A percentile compares a stretch with the other conserved stretches of the same genome.
Evolutionary conservation across 2,888 invertebrate genomes (phyloP).

Genomic region (Synergus japonicus): DNA sequence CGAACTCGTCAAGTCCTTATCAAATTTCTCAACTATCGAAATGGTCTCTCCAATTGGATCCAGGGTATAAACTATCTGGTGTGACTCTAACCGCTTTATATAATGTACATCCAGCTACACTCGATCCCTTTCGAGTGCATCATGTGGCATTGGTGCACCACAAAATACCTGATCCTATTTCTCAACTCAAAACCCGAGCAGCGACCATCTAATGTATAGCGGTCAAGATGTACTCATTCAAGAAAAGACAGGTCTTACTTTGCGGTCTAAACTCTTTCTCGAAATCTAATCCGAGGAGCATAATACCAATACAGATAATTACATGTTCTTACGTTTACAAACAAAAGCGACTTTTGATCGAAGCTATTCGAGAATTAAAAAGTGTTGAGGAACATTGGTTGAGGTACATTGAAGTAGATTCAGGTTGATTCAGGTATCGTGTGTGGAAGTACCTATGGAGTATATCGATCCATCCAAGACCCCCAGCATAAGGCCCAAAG

Average conservation of each 20-base stretch:
- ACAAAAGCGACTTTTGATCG: slow-evolving; percentile 1
- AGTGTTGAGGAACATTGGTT: neutral
- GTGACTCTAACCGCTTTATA: slow-evolving; percentile 7
- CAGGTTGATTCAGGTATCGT: neutral
- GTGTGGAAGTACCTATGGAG: slow-evolving; percentile 19
- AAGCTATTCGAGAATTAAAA: neutral
- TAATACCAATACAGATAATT: neutral
- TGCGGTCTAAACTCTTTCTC: neutral
- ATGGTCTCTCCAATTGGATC: neutral
- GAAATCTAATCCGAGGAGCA: neutral
- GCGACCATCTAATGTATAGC: neutral
- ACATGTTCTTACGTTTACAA: neutral
- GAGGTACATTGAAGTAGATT: neutral
- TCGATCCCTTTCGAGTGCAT: slow-evolving; percentile 31
- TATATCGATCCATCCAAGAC: slow-evolving; percentile 30
- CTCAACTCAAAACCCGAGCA: neutral
- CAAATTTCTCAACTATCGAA: neutral
- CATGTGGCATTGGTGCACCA: slow-evolving; percentile 28
- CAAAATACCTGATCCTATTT: slow-evolving; percentile 32
- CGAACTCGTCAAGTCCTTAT: too few relatives aligned
- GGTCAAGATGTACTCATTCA: slow-evolving; percentile 19
- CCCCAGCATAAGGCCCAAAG: slow-evolving; percentile 31
- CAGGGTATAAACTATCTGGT: neutral
- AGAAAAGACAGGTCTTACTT: neutral
- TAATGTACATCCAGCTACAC: slow-evolving; percentile 1